Conservation (phyloP, 2,113 vertebrate genomes). For the Chiloscyllium plagiosum region DNA sequence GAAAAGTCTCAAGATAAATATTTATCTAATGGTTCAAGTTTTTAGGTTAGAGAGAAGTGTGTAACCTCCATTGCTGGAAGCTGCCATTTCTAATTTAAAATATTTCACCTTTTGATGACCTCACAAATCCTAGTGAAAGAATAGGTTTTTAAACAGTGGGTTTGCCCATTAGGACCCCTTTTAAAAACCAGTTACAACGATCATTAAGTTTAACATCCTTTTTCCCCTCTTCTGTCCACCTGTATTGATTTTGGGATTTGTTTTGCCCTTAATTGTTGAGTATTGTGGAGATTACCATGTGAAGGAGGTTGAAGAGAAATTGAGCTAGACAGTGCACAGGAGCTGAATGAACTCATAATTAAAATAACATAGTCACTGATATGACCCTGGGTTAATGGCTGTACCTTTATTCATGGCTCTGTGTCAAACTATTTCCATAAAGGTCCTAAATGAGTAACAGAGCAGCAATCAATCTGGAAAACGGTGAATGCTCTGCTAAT, state of each 20-base stretch:
- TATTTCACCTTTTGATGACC: constrained; percentile 31
- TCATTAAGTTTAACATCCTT: constrained; percentile 5
- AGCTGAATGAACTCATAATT: constrained; percentile 26
- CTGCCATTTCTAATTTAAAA: constrained; percentile 21
- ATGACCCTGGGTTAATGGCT: constrained; percentile 1
- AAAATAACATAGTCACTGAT: constrained; percentile 13
- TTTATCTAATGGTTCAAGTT: constrained; percentile 15
- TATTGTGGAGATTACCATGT: not conserved
- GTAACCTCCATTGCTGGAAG: constrained; percentile 9
- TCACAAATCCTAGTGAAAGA: not conserved
- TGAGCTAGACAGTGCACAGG: constrained; percentile 8
- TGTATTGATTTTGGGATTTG: not conserved
- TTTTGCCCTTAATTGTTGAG: too few species aligned
- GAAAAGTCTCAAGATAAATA: constrained; percentile 16
- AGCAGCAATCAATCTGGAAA: constrained; percentile 18
- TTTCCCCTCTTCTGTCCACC: constrained; percentile 11
- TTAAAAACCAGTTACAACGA: not conserved
- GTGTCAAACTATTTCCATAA: constrained; percentile 20
- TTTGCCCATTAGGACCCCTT: not conserved
- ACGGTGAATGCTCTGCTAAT: not conserved
- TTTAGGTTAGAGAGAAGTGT: constrained; percentile 16
- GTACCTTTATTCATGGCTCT: not conserved
- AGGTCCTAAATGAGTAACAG: not conserved
- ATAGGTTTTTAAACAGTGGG: constrained; percentile 25
- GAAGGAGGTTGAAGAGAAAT: not conserved